Evolutionary conservation across 1,140 invertebrate species (phyloP).

Genomic region (Latrodectus geometricus): DNA sequence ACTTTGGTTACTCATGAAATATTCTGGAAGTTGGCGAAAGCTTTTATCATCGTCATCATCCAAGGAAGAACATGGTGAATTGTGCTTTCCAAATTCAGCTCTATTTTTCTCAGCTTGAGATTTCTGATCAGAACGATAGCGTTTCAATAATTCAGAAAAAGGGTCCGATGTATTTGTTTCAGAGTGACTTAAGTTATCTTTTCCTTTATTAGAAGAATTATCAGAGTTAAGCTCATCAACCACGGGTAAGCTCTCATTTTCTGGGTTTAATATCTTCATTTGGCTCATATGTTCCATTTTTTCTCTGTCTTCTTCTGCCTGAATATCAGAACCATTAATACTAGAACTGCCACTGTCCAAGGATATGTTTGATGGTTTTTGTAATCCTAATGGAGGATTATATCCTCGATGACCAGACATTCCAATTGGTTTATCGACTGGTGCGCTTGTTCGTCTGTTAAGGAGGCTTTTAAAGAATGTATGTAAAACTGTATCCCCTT

Average conservation of each 20-base stretch:
- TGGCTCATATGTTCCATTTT: not conserved
- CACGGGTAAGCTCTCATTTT: constrained; percentile 28
- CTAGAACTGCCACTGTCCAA: constrained; percentile 13
- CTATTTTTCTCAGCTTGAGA: not conserved
- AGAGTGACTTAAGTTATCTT: not conserved
- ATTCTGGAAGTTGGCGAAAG: constrained; percentile 37
- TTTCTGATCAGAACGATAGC: not conserved
- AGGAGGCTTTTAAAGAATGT: constrained; percentile 47
- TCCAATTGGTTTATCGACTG: constrained; percentile 24
- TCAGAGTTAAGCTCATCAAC: constrained; percentile 38
- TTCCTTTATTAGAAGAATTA: not conserved
- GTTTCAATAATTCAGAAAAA: constrained; percentile 19
- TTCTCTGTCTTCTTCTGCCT: not conserved
- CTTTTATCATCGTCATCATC: not conserved
- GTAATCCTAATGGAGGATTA: not conserved
- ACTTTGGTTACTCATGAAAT: constrained; percentile 43
- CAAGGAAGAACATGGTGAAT: not conserved
- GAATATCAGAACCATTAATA: not conserved
- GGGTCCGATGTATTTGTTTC: not conserved
- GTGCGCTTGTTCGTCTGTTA: constrained; percentile 31
- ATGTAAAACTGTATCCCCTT: constrained; percentile 44
- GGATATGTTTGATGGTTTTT: not conserved
- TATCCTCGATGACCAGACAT: not conserved
- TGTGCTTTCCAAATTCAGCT: not conserved
- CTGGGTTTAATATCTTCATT: not conserved